Conservation (phyloP, 1,140 invertebrate species). For the Augochlora pura region DNA sequence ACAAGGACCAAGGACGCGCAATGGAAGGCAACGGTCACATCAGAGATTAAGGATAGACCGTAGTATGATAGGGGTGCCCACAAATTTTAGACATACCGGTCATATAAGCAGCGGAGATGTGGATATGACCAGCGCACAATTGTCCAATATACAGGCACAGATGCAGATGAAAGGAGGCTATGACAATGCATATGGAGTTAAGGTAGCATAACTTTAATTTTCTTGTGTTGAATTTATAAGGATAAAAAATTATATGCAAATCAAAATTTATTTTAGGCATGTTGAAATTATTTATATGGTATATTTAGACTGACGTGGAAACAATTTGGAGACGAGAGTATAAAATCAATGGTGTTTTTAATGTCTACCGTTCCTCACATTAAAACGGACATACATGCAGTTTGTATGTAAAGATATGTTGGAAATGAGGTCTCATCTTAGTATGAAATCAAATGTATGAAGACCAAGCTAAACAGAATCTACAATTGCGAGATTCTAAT, state of each 20-base stretch:
- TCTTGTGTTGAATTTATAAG: background rate
- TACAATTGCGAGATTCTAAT: background rate
- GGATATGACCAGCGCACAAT: conserved; percentile 86
- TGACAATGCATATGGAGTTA: conserved; percentile 84
- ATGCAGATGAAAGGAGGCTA: conserved; percentile 95
- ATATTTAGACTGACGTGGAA: background rate
- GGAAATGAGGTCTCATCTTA: background rate
- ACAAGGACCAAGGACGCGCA: conserved; percentile 83
- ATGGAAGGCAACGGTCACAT: conserved; percentile 83
- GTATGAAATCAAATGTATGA: background rate
- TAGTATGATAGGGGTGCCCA: conserved; percentile 95
- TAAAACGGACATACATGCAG: background rate
- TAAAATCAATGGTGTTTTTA: conserved; percentile 29
- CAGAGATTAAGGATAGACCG: conserved; percentile 90
- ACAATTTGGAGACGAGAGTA: conserved; percentile 14
- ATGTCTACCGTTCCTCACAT: background rate
- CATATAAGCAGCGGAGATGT: conserved; percentile 94
- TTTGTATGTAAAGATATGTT: background rate
- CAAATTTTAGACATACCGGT: conserved; percentile 95
- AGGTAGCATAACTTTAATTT: conserved; percentile 70
- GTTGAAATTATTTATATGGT: conserved; percentile 23
- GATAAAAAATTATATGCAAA: background rate
- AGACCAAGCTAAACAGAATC: background rate
- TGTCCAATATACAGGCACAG: conserved; percentile 90
- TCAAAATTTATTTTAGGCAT: conserved; percentile 43